Percentiles rank a stretch among this genome's conserved stretches.
Conservation (phyloP, 2,113 vertebrate genomes). For the Peucedramus taeniatus region DNA sequence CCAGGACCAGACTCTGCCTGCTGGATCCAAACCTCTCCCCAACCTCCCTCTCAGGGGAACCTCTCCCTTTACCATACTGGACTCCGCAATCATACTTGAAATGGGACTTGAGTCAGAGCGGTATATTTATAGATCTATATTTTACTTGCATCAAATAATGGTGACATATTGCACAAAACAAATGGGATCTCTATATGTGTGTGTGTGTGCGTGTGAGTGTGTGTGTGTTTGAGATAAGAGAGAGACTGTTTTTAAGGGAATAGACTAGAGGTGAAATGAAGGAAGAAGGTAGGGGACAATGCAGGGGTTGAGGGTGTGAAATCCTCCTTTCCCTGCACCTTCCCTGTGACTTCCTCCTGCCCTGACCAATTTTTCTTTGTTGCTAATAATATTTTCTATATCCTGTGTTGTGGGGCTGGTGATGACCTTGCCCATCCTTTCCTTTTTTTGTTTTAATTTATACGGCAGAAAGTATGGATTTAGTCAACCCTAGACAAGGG, state of each 20-base stretch:
- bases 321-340: background rate
- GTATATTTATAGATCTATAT: constrained; percentile 70
- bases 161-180: constrained; percentile 62
- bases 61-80: constrained; percentile 45
- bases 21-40: constrained; percentile 39
- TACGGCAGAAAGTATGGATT: constrained; percentile 27
- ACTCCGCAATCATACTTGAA: constrained; percentile 68
- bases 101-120: constrained; percentile 56
- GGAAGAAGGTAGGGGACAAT: background rate
- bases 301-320: background rate
- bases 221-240: background rate
- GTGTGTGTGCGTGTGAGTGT: background rate
- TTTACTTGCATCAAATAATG: constrained; percentile 67
- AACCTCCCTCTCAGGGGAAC: constrained; percentile 54
- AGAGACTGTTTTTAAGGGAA: background rate
- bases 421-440: constrained; percentile 17
- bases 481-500: constrained; percentile 23
- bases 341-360: background rate
- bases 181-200: constrained; percentile 4
- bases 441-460: constrained; percentile 29
- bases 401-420: constrained; percentile 37
- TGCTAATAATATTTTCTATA: constrained; percentile 55
- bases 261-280: background rate
- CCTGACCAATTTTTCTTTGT: constrained; percentile 32
- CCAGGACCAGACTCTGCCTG: constrained; percentile 10